Evolutionary conservation across 64 coral and sea anemone genomes (phyloP).

Genomic region (Montipora efflorescens): DNA sequence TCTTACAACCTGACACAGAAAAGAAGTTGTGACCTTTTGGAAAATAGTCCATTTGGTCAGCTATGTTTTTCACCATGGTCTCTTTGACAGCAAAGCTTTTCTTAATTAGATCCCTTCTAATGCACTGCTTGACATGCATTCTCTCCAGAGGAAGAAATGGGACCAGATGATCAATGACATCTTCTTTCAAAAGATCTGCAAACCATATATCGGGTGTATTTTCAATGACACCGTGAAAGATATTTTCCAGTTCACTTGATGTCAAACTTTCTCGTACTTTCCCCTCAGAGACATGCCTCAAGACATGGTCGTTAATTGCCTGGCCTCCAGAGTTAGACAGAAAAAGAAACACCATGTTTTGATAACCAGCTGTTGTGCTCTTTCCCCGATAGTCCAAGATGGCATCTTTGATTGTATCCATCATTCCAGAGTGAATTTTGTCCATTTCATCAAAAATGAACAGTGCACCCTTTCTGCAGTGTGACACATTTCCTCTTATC

Average conservation of each 20-base stretch:
- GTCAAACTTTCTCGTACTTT: constrained; percentile 69
- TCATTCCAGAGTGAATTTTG: constrained; percentile 84
- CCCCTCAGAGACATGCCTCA: constrained; percentile 68
- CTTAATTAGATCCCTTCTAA: constrained; percentile 49
- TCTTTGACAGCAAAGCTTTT: constrained; percentile 73
- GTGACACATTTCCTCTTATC: constrained; percentile 80
- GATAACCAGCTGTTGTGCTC: constrained; percentile 44
- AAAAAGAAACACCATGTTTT: constrained; percentile 81
- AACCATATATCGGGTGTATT: constrained; percentile 61
- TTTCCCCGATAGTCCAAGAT: constrained; percentile 72
- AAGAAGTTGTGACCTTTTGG: constrained; percentile 72
- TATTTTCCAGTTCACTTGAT: constrained; percentile 66
- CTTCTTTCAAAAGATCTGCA: constrained; percentile 71
- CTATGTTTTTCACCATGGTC: constrained; percentile 59
- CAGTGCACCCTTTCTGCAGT: constrained; percentile 70
- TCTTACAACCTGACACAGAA: constrained; percentile 89
- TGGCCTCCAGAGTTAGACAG: constrained; percentile 90
- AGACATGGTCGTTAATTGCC: constrained; percentile 73
- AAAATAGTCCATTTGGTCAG: constrained; percentile 84
- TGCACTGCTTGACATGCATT: constrained; percentile 86
- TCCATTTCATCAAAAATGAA: constrained; percentile 99
- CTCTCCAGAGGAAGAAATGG: constrained; percentile 90
- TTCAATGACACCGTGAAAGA: constrained; percentile 32
- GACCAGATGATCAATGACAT: constrained; percentile 81
- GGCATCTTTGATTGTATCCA: constrained; percentile 65